phyloP scores from a whole-genome alignment of 2,113 vertebrate genomes.

The Coracopsis vasa region DNA sequence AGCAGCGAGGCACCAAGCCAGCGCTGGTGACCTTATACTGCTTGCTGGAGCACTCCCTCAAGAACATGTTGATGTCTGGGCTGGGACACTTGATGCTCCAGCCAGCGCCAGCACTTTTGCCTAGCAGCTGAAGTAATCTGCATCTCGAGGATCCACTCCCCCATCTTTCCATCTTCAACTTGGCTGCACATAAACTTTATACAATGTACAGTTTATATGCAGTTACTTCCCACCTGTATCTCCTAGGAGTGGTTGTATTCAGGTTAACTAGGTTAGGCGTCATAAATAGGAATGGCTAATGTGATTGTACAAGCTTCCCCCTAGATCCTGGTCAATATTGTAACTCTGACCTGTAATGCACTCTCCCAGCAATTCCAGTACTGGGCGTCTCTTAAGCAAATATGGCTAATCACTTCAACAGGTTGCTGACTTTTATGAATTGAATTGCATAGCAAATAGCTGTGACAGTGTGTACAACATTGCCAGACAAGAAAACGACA shows the following conservation, averaged over 20 bases:
- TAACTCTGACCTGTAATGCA: conserved; percentile 49
- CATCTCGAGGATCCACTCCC: not conserved
- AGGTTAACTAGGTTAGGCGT: not conserved
- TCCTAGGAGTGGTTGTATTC: not conserved
- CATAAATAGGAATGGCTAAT: conserved; percentile 1
- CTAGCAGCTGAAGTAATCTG: not conserved
- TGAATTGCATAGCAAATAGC: conserved; percentile 34
- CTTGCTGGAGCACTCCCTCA: not conserved
- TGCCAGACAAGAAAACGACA: conserved; percentile 38
- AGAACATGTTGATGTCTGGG: not conserved
- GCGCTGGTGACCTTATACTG: not conserved
- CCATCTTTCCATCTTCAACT: not conserved
- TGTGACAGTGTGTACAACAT: not conserved
- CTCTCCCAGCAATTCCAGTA: conserved; percentile 65
- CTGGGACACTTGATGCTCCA: not conserved
- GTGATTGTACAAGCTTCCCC: conserved; percentile 11
- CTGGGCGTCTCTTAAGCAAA: conserved; percentile 75
- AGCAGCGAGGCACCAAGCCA: not conserved
- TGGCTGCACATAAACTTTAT: not conserved
- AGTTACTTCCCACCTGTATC: not conserved
- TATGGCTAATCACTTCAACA: conserved; percentile 53
- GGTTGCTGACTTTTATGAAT: conserved; percentile 57
- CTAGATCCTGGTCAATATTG: conserved; percentile 48
- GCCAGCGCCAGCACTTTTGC: not conserved
- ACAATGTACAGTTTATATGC: not conserved